Evolutionary conservation across 2,888 invertebrate species (phyloP), one percentile per base, ranked within the genome.

Genomic region (Ethmia dodecea): DNA sequence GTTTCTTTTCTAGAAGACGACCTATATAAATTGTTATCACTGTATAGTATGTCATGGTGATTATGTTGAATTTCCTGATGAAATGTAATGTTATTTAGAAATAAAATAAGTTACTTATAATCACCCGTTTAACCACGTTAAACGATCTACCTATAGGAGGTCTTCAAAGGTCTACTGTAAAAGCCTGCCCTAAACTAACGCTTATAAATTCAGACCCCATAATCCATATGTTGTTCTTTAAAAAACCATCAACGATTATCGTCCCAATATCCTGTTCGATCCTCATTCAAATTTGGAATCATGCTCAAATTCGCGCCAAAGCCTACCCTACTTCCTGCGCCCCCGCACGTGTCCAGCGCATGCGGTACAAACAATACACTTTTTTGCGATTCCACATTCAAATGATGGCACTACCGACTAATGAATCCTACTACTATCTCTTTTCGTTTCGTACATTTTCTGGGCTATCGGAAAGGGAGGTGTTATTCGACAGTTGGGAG

Each of bases 381-480:
- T 83, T 81, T 81, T 84, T 80, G 80, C 79, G 68, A 74, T 59
- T 61, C 66, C 51, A 70, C 66, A 76, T 77, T 75, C 79, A 78
- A 83, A 80, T 77, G 70, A 72, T 77, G 65, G 66, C 65, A 78
- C 74, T 74, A 80, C 76, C 57, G 61, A 67, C 78, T 83, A 84
- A 81, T 84, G 80, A 81, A 80, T 65, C 55, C 47, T 71, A 57
- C 42, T 40, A 30, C 47, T 40, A 30, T 78, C 80, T 51, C 69
- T 43, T 40, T 81, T 64, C 39, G 30, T 41, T 53, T 26, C 24
- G 24, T 35, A 28, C n/a, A 8, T 36, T 45, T 45, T 40, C 41
- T 22, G 8, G 29, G 15, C 29, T 13, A 52, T 28, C 35, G 27
- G 58, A 79, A 37, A 55, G 65, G 48, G 79, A 81, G 39, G 56